Evolutionary conservation across 2,113 vertebrate species (phyloP).

Genomic region (Charadrius vociferus): DNA sequence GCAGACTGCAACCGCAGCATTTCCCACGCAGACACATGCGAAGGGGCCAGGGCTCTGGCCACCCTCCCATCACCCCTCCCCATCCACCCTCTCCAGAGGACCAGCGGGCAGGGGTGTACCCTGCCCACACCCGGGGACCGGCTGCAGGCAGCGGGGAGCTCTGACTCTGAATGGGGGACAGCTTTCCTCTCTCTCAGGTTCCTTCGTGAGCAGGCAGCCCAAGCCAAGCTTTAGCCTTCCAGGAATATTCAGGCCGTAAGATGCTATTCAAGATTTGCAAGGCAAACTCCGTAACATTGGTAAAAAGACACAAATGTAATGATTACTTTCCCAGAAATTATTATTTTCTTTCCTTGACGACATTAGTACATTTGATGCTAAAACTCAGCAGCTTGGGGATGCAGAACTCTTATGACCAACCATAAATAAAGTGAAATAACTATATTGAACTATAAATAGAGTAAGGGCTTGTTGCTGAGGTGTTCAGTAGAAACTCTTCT

Average conservation of each 20-base stretch:
- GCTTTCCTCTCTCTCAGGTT: too few relatives aligned
- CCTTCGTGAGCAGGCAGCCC: rapidly evolving
- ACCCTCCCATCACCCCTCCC: not conserved
- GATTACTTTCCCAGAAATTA: not conserved
- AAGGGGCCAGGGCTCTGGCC: rapidly evolving
- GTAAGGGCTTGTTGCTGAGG: not conserved
- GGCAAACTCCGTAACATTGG: not conserved
- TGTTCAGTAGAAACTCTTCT: not conserved
- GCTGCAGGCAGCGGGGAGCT: rapidly evolving
- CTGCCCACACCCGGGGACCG: rapidly evolving
- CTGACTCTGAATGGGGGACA: not conserved
- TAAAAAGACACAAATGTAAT: not conserved
- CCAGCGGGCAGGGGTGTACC: not conserved
- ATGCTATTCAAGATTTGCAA: not conserved
- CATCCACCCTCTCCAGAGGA: too few relatives aligned
- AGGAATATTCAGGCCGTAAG: not conserved
- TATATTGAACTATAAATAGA: not conserved
- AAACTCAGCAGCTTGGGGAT: not conserved
- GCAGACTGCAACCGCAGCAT: rapidly evolving
- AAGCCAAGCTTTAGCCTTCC: not conserved
- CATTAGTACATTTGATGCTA: not conserved
- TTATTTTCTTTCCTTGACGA: not conserved
- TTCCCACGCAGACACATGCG: not conserved
- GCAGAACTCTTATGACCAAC: not conserved
- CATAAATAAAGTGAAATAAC: not conserved